Evolutionary conservation across 2,888 invertebrate species (phyloP).

Genomic region (Hydroisotoma schaefferi): DNA sequence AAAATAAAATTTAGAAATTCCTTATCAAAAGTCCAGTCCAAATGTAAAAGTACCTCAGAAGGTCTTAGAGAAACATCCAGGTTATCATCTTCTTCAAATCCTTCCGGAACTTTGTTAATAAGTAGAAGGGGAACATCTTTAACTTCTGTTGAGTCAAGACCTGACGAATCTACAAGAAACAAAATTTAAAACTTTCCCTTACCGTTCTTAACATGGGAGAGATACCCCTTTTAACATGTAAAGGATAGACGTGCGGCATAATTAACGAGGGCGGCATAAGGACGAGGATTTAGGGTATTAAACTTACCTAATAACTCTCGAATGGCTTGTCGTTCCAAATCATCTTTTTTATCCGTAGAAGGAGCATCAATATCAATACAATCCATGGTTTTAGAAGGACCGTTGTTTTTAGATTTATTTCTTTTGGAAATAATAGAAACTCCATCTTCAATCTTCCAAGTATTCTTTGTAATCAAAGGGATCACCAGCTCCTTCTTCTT

Average conservation of each 20-base stretch:
- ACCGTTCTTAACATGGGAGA: no score
- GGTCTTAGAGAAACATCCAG: constrained; percentile 54
- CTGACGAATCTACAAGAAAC: neutral
- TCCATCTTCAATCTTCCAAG: constrained; percentile 53
- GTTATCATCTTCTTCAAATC: constrained; percentile 55
- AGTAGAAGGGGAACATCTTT: constrained; percentile 53
- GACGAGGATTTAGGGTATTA: no score
- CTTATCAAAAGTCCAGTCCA: no score
- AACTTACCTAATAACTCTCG: constrained; percentile 65
- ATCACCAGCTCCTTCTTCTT: constrained; percentile 51
- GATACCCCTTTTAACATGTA: no score
- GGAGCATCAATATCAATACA: no score
- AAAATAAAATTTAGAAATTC: neutral
- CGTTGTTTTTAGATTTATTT: constrained; percentile 2
- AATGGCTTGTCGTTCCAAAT: constrained; percentile 68
- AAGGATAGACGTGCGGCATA: no score
- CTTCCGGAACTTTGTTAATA: constrained; percentile 55
- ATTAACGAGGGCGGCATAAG: no score
- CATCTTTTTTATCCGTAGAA: neutral
- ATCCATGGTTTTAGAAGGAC: no score
- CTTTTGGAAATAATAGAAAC: neutral
- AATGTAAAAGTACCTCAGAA: constrained; percentile 50
- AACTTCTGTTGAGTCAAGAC: neutral
- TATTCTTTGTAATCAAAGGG: constrained; percentile 53
- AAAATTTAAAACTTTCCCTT: neutral